Evolutionary conservation across 1,140 invertebrate genomes (phyloP).

Genomic region (Macrosteles quadrilineatus): DNA sequence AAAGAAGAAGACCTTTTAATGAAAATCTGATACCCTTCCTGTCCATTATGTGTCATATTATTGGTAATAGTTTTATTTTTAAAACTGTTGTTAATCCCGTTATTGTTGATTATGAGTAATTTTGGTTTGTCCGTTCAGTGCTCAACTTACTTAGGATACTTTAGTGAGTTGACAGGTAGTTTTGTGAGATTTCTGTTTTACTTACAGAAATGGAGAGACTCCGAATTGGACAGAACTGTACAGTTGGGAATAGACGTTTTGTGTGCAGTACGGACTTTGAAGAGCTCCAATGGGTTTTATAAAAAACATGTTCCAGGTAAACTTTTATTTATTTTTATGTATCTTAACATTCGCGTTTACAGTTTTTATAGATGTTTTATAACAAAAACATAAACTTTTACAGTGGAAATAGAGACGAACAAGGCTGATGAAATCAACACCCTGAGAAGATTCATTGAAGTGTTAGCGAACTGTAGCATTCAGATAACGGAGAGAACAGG

Average conservation of each 20-base stretch:
- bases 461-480: background rate
- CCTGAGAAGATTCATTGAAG: background rate
- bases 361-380: background rate
- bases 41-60: no score
- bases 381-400: background rate
- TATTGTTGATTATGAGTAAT: no score
- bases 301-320: constrained; percentile 11
- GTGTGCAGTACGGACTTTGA: background rate
- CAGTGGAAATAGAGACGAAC: constrained; percentile 7
- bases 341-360: background rate
- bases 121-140: no score
- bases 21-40: no score
- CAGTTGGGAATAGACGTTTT: background rate
- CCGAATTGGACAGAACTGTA: background rate
- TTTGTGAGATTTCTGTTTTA: background rate
- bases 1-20: no score
- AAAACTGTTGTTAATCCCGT: no score
- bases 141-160: no score
- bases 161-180: no score
- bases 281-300: background rate
- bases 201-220: constrained; percentile 10
- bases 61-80: no score
- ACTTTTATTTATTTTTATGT: background rate
- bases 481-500: background rate
- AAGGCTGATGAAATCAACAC: background rate